Percentiles rank a stretch among this genome's conserved stretches.
These are phyloP conservation scores for Xylocopa sonorina DNA, from an alignment of 1,140 invertebrate species.

Conservation along the genomic window DNA sequence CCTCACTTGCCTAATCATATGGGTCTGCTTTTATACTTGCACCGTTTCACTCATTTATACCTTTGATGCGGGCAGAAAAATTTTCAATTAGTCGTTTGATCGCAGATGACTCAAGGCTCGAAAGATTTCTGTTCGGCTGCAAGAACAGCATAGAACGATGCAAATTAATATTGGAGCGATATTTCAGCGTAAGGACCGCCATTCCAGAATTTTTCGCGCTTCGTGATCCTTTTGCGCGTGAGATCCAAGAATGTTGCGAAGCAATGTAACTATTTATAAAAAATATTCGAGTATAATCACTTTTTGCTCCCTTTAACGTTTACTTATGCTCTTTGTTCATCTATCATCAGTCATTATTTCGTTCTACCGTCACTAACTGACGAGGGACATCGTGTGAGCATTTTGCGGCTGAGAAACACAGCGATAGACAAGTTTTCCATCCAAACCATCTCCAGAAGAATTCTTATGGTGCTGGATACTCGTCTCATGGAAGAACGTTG, in stretches of 20 bases:
- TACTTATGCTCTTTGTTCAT: not conserved
- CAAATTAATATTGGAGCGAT: slow-evolving; percentile 81
- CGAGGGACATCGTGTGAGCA: slow-evolving; percentile 78
- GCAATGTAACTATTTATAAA: slow-evolving; percentile 69
- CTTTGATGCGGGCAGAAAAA: not conserved
- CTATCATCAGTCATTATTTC: slow-evolving; percentile 73
- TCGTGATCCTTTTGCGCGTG: slow-evolving; percentile 77
- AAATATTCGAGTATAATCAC: too few relatives aligned
- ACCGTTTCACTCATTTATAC: too few relatives aligned
- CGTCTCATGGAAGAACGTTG: slow-evolving; percentile 76
- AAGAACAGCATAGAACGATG: slow-evolving; percentile 83
- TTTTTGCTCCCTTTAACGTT: not conserved
- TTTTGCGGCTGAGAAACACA: slow-evolving; percentile 73
- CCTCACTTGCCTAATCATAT: slow-evolving; percentile 80
- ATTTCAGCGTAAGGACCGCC: slow-evolving; percentile 78
- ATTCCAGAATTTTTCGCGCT: slow-evolving; percentile 81
- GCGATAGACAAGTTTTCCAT: slow-evolving; percentile 75
- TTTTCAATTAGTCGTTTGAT: slow-evolving; percentile 13
- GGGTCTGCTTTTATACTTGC: slow-evolving; percentile 59
- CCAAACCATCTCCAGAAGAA: slow-evolving; percentile 71
- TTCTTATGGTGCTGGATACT: slow-evolving; percentile 79
- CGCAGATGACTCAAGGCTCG: slow-evolving; percentile 80
- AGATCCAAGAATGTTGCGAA: slow-evolving; percentile 76
- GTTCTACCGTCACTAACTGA: slow-evolving; percentile 77
- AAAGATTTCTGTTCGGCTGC: slow-evolving; percentile 82